Evolutionary conservation across 2,888 invertebrate species (phyloP).

Genomic region (Thereva unica): DNA sequence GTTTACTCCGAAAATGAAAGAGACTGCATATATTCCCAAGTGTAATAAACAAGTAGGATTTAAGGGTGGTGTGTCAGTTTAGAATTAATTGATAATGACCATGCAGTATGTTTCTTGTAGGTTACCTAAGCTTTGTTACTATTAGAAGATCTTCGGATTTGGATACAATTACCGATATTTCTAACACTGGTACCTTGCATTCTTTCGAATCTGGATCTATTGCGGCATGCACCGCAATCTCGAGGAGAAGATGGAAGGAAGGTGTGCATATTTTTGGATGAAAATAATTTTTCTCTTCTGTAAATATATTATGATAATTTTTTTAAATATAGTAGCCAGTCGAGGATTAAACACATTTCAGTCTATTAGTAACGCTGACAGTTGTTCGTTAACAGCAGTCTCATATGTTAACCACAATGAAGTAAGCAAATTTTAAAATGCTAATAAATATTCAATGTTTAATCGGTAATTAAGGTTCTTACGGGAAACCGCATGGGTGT

Average conservation of each 20-base stretch:
- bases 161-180: no score
- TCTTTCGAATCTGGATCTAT: slow-evolving; percentile 61
- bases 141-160: no score
- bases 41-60: no score
- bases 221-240: slow-evolving; percentile 77
- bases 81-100: no score
- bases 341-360: slow-evolving; percentile 59
- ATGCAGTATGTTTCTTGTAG: no score
- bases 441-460: background rate
- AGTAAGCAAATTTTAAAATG: slow-evolving; percentile 49
- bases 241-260: slow-evolving; percentile 88
- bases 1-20: no score
- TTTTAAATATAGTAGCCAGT: slow-evolving; percentile 60
- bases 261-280: slow-evolving; percentile 51
- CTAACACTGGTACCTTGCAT: slow-evolving; percentile 71
- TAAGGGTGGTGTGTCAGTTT: no score
- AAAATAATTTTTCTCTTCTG: background rate
- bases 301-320: background rate
- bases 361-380: slow-evolving; percentile 72
- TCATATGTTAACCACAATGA: slow-evolving; percentile 72
- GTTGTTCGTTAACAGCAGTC: slow-evolving; percentile 77
- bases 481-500: no score
- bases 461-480: no score
- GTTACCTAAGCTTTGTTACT: no score
- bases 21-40: no score